These are phyloP conservation scores for Spodoptera frugiperda DNA, from an alignment of 1,140 invertebrate species.

Conservation along the genomic window DNA sequence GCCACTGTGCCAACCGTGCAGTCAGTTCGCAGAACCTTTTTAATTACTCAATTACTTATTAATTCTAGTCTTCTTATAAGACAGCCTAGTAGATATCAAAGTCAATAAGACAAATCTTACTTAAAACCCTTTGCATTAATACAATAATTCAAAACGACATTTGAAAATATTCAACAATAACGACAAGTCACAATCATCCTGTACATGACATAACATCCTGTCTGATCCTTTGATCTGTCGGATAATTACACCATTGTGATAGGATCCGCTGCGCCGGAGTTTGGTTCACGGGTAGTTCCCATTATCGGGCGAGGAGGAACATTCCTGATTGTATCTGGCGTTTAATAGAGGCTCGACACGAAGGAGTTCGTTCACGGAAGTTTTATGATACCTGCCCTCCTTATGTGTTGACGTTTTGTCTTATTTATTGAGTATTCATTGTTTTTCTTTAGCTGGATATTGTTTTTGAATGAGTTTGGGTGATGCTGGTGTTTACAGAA, in stretches of 20 bases:
- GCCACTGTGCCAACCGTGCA: too few species aligned
- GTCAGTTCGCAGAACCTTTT: too few species aligned
- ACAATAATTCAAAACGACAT: too few species aligned
- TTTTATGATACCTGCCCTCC: neutral
- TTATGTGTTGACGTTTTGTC: neutral
- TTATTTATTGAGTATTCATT: neutral
- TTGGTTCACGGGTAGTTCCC: neutral
- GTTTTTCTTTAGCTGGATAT: neutral
- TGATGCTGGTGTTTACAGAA: too few species aligned
- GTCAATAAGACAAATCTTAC: too few species aligned
- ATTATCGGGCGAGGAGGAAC: conserved; percentile 4
- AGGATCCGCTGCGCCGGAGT: conserved; percentile 25
- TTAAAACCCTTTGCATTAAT: too few species aligned
- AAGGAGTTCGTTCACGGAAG: conserved; percentile 4
- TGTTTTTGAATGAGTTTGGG: too few species aligned
- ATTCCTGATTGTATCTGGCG: conserved; percentile 25
- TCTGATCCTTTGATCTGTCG: conserved; percentile 45
- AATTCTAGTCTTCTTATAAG: too few species aligned
- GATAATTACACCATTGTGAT: conserved; percentile 52
- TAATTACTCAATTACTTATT: too few species aligned
- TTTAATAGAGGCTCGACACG: conserved; percentile 17
- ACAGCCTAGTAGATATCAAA: too few species aligned
- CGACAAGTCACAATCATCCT: conserved; percentile 28
- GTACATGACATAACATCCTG: conserved; percentile 19
- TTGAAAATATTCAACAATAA: neutral